Evolutionary conservation across 2,888 invertebrate genomes (phyloP).

Genomic region (Crocallis elinguaria): DNA sequence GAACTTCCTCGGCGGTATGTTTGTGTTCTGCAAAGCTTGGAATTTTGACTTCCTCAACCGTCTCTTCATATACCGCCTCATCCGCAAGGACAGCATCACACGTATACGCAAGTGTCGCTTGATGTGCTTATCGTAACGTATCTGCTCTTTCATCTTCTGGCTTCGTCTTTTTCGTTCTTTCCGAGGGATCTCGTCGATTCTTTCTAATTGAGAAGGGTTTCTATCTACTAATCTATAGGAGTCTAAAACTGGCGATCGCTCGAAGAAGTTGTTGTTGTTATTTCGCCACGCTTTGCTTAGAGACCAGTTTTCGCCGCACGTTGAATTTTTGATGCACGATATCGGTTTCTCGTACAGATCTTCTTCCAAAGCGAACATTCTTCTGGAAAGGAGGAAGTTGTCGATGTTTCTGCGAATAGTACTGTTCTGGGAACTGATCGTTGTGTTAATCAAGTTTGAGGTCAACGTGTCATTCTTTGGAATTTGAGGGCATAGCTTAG

Average conservation of each 20-base stretch:
- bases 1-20: constrained; percentile 69
- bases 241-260: constrained; percentile 57
- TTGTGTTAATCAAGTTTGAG: constrained; percentile 69
- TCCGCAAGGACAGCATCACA: constrained; percentile 87
- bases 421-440: constrained; percentile 72
- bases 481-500: constrained; percentile 47
- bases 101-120: constrained; percentile 87
- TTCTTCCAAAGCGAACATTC: constrained; percentile 74
- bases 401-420: constrained; percentile 74
- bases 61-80: constrained; percentile 82
- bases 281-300: constrained; percentile 79
- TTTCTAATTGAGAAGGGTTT: constrained; percentile 57
- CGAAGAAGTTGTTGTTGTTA: constrained; percentile 68
- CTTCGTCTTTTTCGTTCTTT: constrained; percentile 61
- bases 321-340: constrained; percentile 62
- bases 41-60: constrained; percentile 57
- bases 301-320: constrained; percentile 81
- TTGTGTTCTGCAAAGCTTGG: constrained; percentile 52
- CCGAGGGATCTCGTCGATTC: constrained; percentile 73
- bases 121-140: constrained; percentile 84
- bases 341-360: constrained; percentile 78
- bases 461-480: constrained; percentile 67
- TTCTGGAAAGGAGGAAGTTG: constrained; percentile 68
- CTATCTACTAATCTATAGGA: constrained; percentile 55
- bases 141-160: constrained; percentile 74